Base-by-base conservation (phyloP, 2,113 vertebrate genomes). In the Clarias gariepinus region DNA sequence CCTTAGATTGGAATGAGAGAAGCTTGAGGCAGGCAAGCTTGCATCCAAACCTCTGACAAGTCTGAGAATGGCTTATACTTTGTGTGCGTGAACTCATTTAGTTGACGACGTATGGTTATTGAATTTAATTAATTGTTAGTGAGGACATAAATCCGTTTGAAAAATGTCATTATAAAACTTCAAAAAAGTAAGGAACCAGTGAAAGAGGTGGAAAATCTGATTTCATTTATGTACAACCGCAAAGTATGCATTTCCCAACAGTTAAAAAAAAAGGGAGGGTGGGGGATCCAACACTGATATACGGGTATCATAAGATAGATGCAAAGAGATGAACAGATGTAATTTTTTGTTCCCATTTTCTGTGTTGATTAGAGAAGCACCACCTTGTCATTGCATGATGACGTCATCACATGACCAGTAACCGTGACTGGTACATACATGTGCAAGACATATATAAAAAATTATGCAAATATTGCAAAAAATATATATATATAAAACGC, bases 11-110 rank as follows among this genome's bases (percentile, higher is more conserved):
- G 36, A 83, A 76, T 78, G 64, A 77, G 77, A 89, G 57, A 87
- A 61, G 78, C 57, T 81, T 81, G 47, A 25, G 73, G 85, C 92
- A 89, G 73, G 85, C 92, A 89, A 86, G 91, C 87, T 90, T 86
- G 55, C 87, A 89, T 90, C 81, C 79, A 58, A 60, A 80, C 64
- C 57, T 74, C 19, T 64, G 19, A 63, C 60, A 78, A 78, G 64
- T 60, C 57, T 63, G 21, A 83, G 47, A 83, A 69, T 74, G 52
- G 21, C 12, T 60, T 19, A 12, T 47, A 18, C 55, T 57, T 79
- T 53, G 74, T 18, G 15, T 9, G 15, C 2, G 2, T 53, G 52
- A 77, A 55, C 52, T 55, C n/a, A 83, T 83, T 18, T 25, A 71
- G 16, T 83, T n/a, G 41, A 76, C 19, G 11, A 25, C 2, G 11